Conservation (phyloP, 2,888 invertebrate species). For the Oscheius sp. region DNA sequence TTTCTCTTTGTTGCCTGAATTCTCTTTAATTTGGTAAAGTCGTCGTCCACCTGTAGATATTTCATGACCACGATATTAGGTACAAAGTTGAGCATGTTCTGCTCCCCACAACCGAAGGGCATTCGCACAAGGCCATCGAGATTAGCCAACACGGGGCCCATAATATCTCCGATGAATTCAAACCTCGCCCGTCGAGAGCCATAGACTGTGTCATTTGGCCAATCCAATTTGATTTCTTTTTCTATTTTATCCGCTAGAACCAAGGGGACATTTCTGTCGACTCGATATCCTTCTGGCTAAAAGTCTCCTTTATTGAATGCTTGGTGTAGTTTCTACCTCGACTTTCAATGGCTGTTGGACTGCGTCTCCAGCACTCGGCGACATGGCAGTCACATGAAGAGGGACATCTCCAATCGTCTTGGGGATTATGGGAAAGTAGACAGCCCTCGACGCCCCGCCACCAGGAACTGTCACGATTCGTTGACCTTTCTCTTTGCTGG, state of each 20-base stretch:
- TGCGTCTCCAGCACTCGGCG: conserved; percentile 82
- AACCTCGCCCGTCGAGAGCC: conserved; percentile 83
- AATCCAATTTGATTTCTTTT: conserved; percentile 83
- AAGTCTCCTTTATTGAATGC: too few species aligned
- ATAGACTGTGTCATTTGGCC: conserved; percentile 82
- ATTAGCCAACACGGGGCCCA: conserved; percentile 85
- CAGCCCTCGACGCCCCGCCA: conserved; percentile 70
- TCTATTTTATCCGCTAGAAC: conserved; percentile 82
- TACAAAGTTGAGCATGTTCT: conserved; percentile 91
- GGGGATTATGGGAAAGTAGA: conserved; percentile 83
- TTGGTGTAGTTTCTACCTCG: conserved; percentile 34
- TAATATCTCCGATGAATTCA: conserved; percentile 82
- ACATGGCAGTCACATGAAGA: conserved; percentile 74
- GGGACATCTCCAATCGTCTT: conserved; percentile 81
- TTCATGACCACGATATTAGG: conserved; percentile 86
- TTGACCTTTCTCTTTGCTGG: conserved; percentile 26
- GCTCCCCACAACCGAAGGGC: conserved; percentile 91
- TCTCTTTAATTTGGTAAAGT: too few species aligned
- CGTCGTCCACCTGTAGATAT: conserved; percentile 81
- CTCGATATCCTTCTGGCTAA: conserved; percentile 83
- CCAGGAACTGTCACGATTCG: conserved; percentile 69
- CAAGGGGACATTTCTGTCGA: conserved; percentile 82
- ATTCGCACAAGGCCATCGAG: conserved; percentile 82
- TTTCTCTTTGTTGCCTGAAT: conserved; percentile 79
- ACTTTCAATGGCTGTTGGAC: conserved; percentile 81